Evolutionary conservation across 2,797 vertebrate genomes (phyloP).

Genomic region (Brotula barbata): DNA sequence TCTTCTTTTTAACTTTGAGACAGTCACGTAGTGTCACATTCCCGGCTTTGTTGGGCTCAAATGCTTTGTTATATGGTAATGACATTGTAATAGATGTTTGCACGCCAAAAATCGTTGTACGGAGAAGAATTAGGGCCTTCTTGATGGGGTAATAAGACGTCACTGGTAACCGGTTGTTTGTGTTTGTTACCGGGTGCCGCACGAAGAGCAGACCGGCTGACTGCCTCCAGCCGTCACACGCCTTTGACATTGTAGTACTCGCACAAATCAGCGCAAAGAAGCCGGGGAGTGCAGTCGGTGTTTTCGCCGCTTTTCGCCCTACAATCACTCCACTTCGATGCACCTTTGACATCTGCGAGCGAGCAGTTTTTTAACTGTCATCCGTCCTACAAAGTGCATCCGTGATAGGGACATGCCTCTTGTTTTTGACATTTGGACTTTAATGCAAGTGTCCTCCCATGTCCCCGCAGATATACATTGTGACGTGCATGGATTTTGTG

Average conservation of each 20-base stretch:
- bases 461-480: conserved; percentile 27
- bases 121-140: conserved; percentile 25
- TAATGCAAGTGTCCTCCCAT: conserved; percentile 15
- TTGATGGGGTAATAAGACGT: conserved; percentile 40
- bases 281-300: conserved; percentile 48
- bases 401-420: conserved; percentile 1
- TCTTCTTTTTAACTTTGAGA: background rate
- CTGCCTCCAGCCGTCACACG: conserved; percentile 67
- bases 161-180: conserved; percentile 65
- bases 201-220: conserved; percentile 53
- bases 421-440: conserved; percentile 33
- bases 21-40: conserved; percentile 23
- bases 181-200: conserved; percentile 54
- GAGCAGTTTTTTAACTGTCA: conserved; percentile 35
- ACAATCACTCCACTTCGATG: conserved; percentile 52
- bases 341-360: conserved; percentile 52
- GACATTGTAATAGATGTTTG: conserved; percentile 35
- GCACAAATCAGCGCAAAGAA: conserved; percentile 54
- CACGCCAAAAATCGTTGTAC: conserved; percentile 31
- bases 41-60: conserved; percentile 1
- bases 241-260: conserved; percentile 76
- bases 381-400: conserved; percentile 1
- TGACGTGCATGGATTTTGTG: conserved; percentile 16
- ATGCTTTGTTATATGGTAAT: no score
- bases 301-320: conserved; percentile 52